A percentile compares a stretch with the other conserved stretches of the same genome.
These are phyloP conservation scores for Drosophila villosipedis DNA, from an alignment of 2,888 invertebrate genomes.

Conservation along the genomic window DNA sequence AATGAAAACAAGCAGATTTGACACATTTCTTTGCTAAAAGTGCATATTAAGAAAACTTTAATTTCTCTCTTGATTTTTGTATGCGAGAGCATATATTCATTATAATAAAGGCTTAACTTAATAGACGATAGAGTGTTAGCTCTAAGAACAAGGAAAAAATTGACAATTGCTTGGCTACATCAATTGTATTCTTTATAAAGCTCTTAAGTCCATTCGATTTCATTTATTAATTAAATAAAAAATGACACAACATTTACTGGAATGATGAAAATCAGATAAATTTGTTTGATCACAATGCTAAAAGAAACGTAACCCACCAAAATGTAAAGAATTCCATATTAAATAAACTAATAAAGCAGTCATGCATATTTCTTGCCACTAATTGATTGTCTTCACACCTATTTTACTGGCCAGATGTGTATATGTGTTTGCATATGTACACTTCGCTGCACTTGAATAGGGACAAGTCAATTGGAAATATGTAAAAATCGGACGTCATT, in stretches of 20 bases:
- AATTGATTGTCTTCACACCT: neutral
- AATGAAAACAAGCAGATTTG: neutral
- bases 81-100: too few species aligned
- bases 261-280: neutral
- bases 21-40: too few species aligned
- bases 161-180: neutral
- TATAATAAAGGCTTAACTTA: too few species aligned
- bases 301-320: neutral
- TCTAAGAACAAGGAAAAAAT: neutral
- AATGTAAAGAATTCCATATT: neutral
- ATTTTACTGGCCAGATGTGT: neutral
- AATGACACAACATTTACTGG: neutral
- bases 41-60: too few species aligned
- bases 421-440: neutral
- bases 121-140: neutral
- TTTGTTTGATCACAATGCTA: neutral
- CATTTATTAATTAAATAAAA: neutral
- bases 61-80: too few species aligned
- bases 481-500: neutral
- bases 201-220: too few species aligned
- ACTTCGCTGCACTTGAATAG: neutral
- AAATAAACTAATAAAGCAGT: neutral
- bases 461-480: neutral
- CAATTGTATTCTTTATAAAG: too few species aligned
- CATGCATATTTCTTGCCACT: neutral